Conservation (phyloP, 2,888 invertebrate genomes). For the Notocelia uddmanniana region DNA sequence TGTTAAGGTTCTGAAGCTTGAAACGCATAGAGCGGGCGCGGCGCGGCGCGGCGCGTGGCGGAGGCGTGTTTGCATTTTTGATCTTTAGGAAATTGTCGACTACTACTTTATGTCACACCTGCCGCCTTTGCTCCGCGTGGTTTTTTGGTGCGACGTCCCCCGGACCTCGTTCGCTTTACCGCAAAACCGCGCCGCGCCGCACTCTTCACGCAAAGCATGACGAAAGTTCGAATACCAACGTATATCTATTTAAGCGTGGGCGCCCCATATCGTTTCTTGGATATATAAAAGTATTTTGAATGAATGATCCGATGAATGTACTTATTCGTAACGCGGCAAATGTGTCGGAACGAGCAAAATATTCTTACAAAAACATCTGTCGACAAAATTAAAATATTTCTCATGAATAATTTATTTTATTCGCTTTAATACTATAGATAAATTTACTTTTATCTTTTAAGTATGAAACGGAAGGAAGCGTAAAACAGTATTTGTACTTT, state of each 20-base stretch:
- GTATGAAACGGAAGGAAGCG: neutral
- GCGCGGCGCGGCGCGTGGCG: too few species aligned
- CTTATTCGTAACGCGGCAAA: too few species aligned
- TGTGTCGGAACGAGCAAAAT: neutral
- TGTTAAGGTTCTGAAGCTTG: too few species aligned
- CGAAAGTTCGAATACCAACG: neutral
- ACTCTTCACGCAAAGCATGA: too few species aligned
- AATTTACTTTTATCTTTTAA: neutral
- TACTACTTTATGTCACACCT: too few species aligned
- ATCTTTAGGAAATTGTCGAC: too few species aligned
- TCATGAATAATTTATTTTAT: slow-evolving; percentile 18
- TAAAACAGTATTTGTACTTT: neutral
- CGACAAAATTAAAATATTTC: slow-evolving; percentile 1
- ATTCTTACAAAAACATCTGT: slow-evolving; percentile 4
- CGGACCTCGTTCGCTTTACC: too few species aligned
- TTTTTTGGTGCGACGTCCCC: too few species aligned
- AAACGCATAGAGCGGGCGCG: too few species aligned
- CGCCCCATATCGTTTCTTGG: neutral
- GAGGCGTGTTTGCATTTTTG: too few species aligned
- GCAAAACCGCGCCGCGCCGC: too few species aligned
- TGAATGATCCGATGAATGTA: neutral
- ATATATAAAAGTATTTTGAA: neutral
- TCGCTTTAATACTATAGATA: neutral
- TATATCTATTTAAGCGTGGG: neutral
- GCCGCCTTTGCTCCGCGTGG: too few species aligned